A percentile compares a stretch with the other conserved stretches of the same genome.
These are phyloP conservation scores for Platycheirus albimanus DNA, from an alignment of 2,888 invertebrate genomes.

Conservation along the genomic window DNA sequence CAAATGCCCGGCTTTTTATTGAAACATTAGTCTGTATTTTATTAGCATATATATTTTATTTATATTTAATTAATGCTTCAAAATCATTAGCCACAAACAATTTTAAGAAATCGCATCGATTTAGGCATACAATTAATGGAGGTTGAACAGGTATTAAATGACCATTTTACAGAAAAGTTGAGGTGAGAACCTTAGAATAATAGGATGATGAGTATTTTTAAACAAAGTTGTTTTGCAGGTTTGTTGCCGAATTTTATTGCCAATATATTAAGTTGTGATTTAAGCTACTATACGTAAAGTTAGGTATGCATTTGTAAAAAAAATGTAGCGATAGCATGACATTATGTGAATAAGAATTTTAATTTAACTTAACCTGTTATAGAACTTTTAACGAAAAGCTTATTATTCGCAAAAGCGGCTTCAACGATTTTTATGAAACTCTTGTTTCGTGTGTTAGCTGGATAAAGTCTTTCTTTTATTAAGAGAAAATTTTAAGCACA, in stretches of 20 bases:
- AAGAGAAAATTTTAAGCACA: too few species aligned
- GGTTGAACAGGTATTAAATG: constrained; percentile 1
- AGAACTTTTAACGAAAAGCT: too few species aligned
- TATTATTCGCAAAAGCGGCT: too few species aligned
- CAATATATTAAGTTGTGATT: too few species aligned
- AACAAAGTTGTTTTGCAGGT: constrained; percentile 36
- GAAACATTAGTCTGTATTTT: neutral
- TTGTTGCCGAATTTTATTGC: constrained; percentile 1
- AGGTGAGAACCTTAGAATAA: constrained; percentile 9
- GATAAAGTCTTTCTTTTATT: too few species aligned
- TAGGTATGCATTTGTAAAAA: too few species aligned
- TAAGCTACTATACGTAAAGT: too few species aligned
- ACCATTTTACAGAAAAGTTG: neutral
- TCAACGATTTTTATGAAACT: too few species aligned
- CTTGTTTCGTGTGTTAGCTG: too few species aligned
- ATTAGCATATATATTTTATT: neutral
- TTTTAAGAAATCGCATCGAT: neutral
- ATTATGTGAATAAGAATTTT: too few species aligned
- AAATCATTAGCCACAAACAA: neutral
- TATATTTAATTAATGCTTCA: neutral
- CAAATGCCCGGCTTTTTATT: neutral
- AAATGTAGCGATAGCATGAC: too few species aligned
- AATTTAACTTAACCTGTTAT: too few species aligned
- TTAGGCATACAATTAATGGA: neutral
- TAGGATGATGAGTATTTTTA: constrained; percentile 19